These are phyloP conservation scores for Drosophila niveifrons DNA, from an alignment of 2,888 invertebrate genomes.

Conservation along the genomic window DNA sequence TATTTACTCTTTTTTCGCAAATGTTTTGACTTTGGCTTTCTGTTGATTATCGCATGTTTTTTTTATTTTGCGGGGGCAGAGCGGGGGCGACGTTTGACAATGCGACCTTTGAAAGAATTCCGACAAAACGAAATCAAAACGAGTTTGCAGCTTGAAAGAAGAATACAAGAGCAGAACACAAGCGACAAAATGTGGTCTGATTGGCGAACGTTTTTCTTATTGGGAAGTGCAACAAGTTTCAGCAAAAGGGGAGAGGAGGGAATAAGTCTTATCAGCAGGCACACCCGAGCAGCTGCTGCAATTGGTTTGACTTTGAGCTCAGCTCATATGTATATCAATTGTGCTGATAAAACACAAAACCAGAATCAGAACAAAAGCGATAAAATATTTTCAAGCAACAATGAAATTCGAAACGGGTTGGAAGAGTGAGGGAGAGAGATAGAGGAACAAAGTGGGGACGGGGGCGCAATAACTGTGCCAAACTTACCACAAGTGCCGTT, in stretches of 20 bases:
- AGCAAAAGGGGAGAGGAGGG: neutral
- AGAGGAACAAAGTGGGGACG: neutral
- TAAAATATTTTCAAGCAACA: conserved; percentile 39
- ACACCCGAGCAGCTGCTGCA: conserved; percentile 24
- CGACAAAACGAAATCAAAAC: conserved; percentile 50
- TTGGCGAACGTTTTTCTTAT: conserved; percentile 42
- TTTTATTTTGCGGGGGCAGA: conserved; percentile 39
- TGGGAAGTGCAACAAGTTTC: conserved; percentile 9
- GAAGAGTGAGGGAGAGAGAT: neutral
- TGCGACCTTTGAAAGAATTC: conserved; percentile 73
- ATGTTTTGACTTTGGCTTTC: conserved; percentile 39
- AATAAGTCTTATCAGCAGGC: conserved; percentile 50
- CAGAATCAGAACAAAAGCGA: conserved; percentile 45
- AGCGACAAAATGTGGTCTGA: conserved; percentile 48
- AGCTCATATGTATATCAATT: conserved; percentile 36
- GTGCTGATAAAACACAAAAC: conserved; percentile 63
- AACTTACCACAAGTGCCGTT: conserved; percentile 76
- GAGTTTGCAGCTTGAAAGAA: conserved; percentile 49
- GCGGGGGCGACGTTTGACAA: conserved; percentile 39
- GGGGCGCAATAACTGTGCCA: conserved; percentile 61
- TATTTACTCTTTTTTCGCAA: conserved; percentile 40
- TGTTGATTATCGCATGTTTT: conserved; percentile 50
- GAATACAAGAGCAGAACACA: conserved; percentile 9
- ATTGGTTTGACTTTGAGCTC: conserved; percentile 32
- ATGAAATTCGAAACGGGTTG: conserved; percentile 42